Evolutionary conservation across 2,797 vertebrate species (phyloP).

Genomic region (Hozukius guyotensis): DNA sequence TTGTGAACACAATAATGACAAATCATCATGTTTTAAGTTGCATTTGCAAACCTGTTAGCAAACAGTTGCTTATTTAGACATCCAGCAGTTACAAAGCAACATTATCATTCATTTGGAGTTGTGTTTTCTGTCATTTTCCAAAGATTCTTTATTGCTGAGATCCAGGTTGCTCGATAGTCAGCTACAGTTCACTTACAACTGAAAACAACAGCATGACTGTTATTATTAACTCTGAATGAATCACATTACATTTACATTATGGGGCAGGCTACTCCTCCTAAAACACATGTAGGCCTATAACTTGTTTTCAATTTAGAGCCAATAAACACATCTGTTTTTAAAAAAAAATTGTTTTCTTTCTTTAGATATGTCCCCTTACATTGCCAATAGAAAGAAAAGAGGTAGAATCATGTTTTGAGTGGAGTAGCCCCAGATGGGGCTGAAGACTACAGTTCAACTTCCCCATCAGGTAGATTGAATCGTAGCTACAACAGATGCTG

Average conservation of each 20-base stretch:
- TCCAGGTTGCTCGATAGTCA: neutral
- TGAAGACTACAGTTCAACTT: constrained; percentile 29
- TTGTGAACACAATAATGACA: neutral
- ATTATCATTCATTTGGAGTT: neutral
- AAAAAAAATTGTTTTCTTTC: too few species aligned
- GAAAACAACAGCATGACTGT: neutral
- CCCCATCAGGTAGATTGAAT: constrained; percentile 25
- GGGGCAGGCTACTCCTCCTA: neutral
- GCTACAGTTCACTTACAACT: neutral
- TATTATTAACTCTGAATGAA: neutral
- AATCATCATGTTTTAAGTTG: neutral
- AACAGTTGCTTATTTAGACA: neutral
- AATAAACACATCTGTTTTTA: neutral
- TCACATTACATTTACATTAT: neutral
- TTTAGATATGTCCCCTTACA: too few species aligned
- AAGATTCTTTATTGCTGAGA: neutral
- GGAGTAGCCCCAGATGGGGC: constrained; percentile 15
- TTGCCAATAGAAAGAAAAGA: too few species aligned
- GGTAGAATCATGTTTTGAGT: too few species aligned
- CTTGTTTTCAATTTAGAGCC: neutral
- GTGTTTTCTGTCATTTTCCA: neutral
- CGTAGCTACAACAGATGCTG: neutral
- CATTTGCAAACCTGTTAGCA: neutral
- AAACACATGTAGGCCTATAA: neutral
- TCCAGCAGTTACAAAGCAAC: neutral